phyloP scores from a whole-genome alignment of 2,888 invertebrate genomes.

The Imbricaverruca yamaguchii region DNA sequence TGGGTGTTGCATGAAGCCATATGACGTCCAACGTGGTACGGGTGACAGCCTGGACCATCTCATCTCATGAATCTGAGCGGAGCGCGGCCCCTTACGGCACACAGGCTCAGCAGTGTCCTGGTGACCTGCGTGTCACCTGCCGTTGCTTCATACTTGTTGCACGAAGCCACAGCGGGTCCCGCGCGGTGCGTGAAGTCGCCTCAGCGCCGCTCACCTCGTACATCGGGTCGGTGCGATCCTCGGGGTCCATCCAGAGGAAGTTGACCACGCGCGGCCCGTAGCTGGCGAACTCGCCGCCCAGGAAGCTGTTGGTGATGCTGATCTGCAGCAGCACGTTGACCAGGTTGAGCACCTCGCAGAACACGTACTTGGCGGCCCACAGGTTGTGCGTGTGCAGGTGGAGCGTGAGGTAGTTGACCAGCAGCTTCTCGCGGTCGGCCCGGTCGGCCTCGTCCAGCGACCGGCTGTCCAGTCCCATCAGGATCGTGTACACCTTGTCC shows the following conservation, averaged over 20 bases:
- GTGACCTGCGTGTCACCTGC: no score
- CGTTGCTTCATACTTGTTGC: no score
- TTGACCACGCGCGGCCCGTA: slow-evolving; percentile 35
- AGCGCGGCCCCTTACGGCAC: no score
- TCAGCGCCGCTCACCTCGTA: slow-evolving; percentile 30
- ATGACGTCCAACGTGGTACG: no score
- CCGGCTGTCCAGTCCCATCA: slow-evolving; percentile 30
- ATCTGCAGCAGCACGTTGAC: slow-evolving; percentile 38
- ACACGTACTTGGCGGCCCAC: slow-evolving; percentile 36
- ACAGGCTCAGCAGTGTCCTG: slow-evolving; percentile 24
- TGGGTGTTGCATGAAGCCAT: no score
- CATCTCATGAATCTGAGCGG: no score
- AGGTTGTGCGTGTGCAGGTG: slow-evolving; percentile 35
- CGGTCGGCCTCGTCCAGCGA: slow-evolving; percentile 28
- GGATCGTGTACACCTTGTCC: slow-evolving; percentile 30
- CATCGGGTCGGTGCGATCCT: slow-evolving; percentile 37
- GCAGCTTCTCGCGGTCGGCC: slow-evolving; percentile 28
- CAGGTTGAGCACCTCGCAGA: slow-evolving; percentile 39
- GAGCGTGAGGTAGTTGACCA: slow-evolving; percentile 36
- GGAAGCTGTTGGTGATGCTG: slow-evolving; percentile 50
- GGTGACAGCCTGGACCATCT: no score
- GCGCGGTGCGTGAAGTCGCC: slow-evolving; percentile 22
- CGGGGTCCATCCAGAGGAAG: slow-evolving; percentile 31
- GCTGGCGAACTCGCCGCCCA: slow-evolving; percentile 37
- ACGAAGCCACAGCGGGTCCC: no score